These are phyloP conservation scores for Spizaetus ornatus DNA, from an alignment of 2,113 vertebrate species.

Conservation along the genomic window DNA sequence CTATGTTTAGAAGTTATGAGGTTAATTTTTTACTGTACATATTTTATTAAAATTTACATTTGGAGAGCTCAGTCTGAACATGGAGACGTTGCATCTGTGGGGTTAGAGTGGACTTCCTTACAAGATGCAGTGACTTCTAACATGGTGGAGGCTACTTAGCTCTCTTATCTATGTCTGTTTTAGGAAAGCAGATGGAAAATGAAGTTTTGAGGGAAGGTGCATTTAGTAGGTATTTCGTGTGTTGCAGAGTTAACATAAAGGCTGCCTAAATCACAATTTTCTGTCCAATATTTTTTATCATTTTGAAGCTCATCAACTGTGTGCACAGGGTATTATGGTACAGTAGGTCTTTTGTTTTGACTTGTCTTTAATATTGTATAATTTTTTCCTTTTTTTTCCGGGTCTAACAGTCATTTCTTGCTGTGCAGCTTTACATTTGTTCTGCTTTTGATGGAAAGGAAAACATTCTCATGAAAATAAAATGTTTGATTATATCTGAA, in stretches of 20 bases:
- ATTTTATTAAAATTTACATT: neutral
- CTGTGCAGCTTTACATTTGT: neutral
- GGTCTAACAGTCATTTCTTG: neutral
- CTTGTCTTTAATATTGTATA: neutral
- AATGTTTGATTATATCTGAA: neutral
- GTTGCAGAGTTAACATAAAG: neutral
- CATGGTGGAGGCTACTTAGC: neutral
- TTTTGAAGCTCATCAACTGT: neutral
- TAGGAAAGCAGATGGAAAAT: neutral
- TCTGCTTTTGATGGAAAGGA: neutral
- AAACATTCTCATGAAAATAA: neutral
- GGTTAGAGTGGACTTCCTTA: neutral
- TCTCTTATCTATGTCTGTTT: neutral
- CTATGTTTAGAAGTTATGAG: neutral
- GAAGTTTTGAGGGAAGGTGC: neutral
- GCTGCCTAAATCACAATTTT: neutral
- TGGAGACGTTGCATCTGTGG: neutral
- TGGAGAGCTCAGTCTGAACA: neutral
- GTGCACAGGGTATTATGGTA: neutral
- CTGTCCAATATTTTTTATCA: neutral
- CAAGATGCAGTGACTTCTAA: neutral
- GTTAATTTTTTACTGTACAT: neutral
- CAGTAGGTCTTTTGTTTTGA: neutral
- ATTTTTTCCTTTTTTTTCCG: neutral
- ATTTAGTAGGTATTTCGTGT: neutral